These are phyloP conservation scores for Habropoda laboriosa DNA, from an alignment of 1,140 invertebrate species.

Conservation along the genomic window DNA sequence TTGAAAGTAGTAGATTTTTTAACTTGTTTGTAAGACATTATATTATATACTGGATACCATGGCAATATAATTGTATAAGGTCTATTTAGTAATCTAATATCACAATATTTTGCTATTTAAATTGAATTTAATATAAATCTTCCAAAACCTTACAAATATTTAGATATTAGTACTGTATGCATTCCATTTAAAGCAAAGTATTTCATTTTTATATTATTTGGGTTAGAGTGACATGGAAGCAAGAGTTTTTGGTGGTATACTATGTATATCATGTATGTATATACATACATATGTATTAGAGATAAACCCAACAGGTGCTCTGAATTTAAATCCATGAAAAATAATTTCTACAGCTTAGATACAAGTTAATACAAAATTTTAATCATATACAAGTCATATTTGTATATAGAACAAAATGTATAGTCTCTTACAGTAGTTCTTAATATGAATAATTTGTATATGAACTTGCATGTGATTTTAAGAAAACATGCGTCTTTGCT, in stretches of 20 bases:
- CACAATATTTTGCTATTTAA: neutral
- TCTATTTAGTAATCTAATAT: neutral
- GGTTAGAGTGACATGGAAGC: constrained; percentile 70
- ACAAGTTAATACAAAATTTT: constrained; percentile 70
- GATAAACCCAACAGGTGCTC: constrained; percentile 79
- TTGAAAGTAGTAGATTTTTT: constrained; percentile 10
- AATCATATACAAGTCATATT: constrained; percentile 55
- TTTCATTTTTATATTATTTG: constrained; percentile 56
- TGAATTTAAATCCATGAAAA: constrained; percentile 56
- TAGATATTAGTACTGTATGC: constrained; percentile 52
- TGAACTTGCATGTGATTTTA: constrained; percentile 66
- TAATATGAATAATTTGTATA: constrained; percentile 43
- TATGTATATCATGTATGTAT: constrained; percentile 45
- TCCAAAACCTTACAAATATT: constrained; percentile 10
- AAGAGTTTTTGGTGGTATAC: constrained; percentile 61
- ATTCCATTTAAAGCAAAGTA: constrained; percentile 54
- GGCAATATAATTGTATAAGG: neutral
- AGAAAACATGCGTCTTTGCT: constrained; percentile 66
- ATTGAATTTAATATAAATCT: neutral
- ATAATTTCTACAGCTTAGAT: constrained; percentile 71
- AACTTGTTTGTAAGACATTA: constrained; percentile 1
- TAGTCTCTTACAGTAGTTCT: neutral
- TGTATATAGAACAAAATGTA: neutral
- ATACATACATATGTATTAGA: constrained; percentile 52
- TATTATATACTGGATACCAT: neutral